Evolutionary conservation across 2,888 invertebrate genomes (phyloP).

Genomic region (Biston stratarius): DNA sequence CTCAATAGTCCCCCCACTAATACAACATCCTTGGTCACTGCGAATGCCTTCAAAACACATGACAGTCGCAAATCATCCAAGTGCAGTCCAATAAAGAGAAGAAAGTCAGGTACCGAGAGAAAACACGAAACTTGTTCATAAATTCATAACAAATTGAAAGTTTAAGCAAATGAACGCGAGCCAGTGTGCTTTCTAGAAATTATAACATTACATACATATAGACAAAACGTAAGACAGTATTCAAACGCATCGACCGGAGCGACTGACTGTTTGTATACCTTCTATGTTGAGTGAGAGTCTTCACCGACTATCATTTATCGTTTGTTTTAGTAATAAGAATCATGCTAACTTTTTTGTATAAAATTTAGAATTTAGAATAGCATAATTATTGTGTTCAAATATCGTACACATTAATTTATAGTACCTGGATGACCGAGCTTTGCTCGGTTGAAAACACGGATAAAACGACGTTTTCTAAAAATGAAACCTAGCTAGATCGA

Average conservation of each 20-base stretch:
- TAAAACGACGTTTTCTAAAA: too few species aligned
- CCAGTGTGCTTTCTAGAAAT: slow-evolving; percentile 79
- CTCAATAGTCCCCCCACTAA: too few species aligned
- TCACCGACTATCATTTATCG: too few species aligned
- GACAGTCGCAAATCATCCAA: slow-evolving; percentile 29
- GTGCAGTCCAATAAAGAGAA: slow-evolving; percentile 41
- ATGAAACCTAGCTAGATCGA: too few species aligned
- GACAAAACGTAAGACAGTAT: slow-evolving; percentile 57
- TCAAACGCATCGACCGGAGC: slow-evolving; percentile 60
- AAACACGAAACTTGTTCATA: slow-evolving; percentile 64
- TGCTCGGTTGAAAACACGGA: too few species aligned
- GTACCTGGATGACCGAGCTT: too few species aligned
- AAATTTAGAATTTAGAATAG: too few species aligned
- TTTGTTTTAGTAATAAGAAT: background rate
- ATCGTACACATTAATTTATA: too few species aligned
- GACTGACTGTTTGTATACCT: slow-evolving; percentile 37
- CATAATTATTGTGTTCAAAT: too few species aligned
- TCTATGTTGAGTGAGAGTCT: slow-evolving; percentile 1
- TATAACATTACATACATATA: slow-evolving; percentile 63
- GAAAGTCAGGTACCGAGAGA: slow-evolving; percentile 61
- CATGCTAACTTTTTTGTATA: too few species aligned
- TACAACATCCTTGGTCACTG: background rate
- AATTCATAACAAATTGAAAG: slow-evolving; percentile 81
- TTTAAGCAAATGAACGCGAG: slow-evolving; percentile 77
- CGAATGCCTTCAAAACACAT: background rate